Evolutionary conservation across 1,140 invertebrate species (phyloP).

Genomic region (Chlorops oryzae): DNA sequence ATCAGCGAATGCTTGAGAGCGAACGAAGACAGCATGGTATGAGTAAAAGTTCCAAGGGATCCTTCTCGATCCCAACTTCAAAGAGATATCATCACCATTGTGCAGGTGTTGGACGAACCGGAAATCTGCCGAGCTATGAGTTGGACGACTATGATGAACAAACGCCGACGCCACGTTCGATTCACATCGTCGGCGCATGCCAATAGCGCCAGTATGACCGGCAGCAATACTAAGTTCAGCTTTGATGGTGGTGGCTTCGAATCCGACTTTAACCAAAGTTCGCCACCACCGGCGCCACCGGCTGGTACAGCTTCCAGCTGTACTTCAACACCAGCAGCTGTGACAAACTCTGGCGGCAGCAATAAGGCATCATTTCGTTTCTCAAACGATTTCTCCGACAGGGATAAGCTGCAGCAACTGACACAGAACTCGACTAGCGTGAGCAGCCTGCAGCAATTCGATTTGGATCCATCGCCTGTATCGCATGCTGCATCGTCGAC

Average conservation of each 20-base stretch:
- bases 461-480: constrained; percentile 10
- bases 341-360: constrained; percentile 17
- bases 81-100: neutral
- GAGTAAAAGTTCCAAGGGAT: constrained; percentile 9
- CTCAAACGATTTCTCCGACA: constrained; percentile 55
- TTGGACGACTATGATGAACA: constrained; percentile 45
- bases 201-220: constrained; percentile 12
- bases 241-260: constrained; percentile 46
- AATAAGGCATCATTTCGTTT: constrained; percentile 49
- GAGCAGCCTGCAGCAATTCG: constrained; percentile 11
- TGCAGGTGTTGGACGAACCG: neutral
- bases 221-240: constrained; percentile 30
- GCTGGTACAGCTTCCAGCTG: constrained; percentile 43
- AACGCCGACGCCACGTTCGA: constrained; percentile 34
- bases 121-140: constrained; percentile 25
- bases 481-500: constrained; percentile 27
- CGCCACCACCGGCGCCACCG: constrained; percentile 36
- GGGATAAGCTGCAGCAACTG: constrained; percentile 38
- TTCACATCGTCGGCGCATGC: constrained; percentile 24
- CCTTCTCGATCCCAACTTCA: neutral
- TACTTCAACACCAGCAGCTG: constrained; percentile 35
- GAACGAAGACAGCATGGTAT: constrained; percentile 28
- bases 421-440: constrained; percentile 4
- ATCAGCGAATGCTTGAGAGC: constrained; percentile 42
- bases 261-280: constrained; percentile 45